Conservation (phyloP, 1,140 invertebrate genomes). For the Eciton burchellii region DNA sequence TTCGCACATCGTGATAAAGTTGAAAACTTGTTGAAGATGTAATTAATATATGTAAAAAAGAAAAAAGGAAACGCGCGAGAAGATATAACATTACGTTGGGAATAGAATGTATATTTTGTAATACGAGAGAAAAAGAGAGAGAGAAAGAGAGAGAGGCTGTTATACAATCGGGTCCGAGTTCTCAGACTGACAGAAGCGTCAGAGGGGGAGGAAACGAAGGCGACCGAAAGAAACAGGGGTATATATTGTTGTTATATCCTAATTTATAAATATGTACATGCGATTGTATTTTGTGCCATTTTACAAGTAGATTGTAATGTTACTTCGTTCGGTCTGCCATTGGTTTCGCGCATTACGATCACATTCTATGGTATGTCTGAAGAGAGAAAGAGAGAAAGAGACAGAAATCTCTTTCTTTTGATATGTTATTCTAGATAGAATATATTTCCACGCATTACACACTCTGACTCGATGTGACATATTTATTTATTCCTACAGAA, state of each 20-base stretch:
- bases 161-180: slow-evolving; percentile 31
- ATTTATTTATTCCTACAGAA: slow-evolving; percentile 80
- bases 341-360: slow-evolving; percentile 50
- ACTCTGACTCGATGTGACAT: slow-evolving; percentile 78
- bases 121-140: slow-evolving; percentile 70
- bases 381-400: slow-evolving; percentile 42
- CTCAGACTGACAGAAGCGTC: slow-evolving; percentile 24
- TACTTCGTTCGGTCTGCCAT: slow-evolving; percentile 57
- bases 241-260: slow-evolving; percentile 74
- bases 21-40: slow-evolving; percentile 61
- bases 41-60: slow-evolving; percentile 72
- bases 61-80: slow-evolving; percentile 64
- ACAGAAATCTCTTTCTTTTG: slow-evolving; percentile 30
- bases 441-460: slow-evolving; percentile 70
- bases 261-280: slow-evolving; percentile 74
- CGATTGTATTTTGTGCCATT: slow-evolving; percentile 79
- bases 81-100: slow-evolving; percentile 74
- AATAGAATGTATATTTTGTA: slow-evolving; percentile 81
- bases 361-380: slow-evolving; percentile 41
- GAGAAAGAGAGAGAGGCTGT: slow-evolving; percentile 36
- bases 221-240: slow-evolving; percentile 59
- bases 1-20: slow-evolving; percentile 41
- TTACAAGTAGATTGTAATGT: slow-evolving; percentile 68
- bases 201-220: slow-evolving; percentile 22
- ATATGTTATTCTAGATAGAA: slow-evolving; percentile 52